These are phyloP conservation scores for Ctenosaura bakeri DNA, from an alignment of 2,797 vertebrate species.

Conservation along the genomic window DNA sequence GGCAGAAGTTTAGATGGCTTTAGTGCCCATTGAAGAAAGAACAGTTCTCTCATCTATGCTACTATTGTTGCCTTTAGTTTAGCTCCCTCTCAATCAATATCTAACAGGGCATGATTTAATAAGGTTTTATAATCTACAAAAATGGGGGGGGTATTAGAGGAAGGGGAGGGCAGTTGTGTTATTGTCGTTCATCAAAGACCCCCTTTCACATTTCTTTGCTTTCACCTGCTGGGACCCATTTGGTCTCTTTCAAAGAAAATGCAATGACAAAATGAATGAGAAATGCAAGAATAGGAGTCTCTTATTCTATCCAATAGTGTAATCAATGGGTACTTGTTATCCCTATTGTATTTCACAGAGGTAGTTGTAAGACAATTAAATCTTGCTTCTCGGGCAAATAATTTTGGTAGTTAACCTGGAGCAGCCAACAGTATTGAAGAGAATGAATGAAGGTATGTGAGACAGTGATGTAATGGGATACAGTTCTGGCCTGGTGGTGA, in stretches of 20 bases:
- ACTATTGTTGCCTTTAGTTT: slow-evolving; percentile 94
- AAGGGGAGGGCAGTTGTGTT: slow-evolving; percentile 80
- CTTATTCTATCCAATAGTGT: slow-evolving; percentile 87
- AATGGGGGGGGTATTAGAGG: slow-evolving; percentile 68
- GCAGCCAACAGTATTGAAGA: slow-evolving; percentile 81
- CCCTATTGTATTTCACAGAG: slow-evolving; percentile 88
- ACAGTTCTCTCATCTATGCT: slow-evolving; percentile 85
- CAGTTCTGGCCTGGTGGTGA: slow-evolving; percentile 37
- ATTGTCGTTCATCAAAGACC: slow-evolving; percentile 92
- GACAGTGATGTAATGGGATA: slow-evolving; percentile 87
- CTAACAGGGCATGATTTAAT: slow-evolving; percentile 94
- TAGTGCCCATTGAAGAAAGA: slow-evolving; percentile 84
- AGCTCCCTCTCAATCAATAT: slow-evolving; percentile 91
- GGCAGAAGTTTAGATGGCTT: slow-evolving; percentile 81
- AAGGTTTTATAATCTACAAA: slow-evolving; percentile 92
- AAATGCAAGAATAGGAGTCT: slow-evolving; percentile 88
- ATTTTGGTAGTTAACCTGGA: slow-evolving; percentile 87
- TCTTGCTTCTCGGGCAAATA: slow-evolving; percentile 88
- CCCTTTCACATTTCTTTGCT: slow-evolving; percentile 95
- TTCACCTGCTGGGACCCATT: slow-evolving; percentile 99
- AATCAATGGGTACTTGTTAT: slow-evolving; percentile 92
- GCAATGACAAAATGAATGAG: slow-evolving; percentile 91
- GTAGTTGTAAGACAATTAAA: slow-evolving; percentile 87
- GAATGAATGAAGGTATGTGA: slow-evolving; percentile 78
- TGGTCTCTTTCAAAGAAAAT: slow-evolving; percentile 95